phyloP scores from a whole-genome alignment of 1,140 invertebrate genomes.

The Sarcophaga bullata region DNA sequence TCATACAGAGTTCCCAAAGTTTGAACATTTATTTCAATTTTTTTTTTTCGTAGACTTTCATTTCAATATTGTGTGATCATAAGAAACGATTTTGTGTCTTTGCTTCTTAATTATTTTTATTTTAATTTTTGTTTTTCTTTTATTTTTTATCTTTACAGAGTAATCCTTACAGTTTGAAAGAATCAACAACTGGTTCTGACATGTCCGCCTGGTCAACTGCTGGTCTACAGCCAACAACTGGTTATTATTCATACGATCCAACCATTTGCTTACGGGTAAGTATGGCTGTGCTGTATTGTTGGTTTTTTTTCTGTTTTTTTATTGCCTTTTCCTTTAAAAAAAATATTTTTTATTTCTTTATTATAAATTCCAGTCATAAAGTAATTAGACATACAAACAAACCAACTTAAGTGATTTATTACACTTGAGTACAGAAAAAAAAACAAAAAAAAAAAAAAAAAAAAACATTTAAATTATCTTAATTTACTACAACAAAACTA shows the following conservation, averaged over 20 bases:
- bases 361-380: conserved; percentile 15
- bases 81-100: too few relatives aligned
- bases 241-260: conserved; percentile 93
- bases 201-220: conserved; percentile 90
- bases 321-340: not conserved
- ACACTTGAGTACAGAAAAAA: not conserved
- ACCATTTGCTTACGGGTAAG: conserved; percentile 93
- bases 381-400: conserved; percentile 4
- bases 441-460: not conserved
- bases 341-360: not conserved
- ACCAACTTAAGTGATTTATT: conserved; percentile 12
- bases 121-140: not conserved
- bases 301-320: not conserved
- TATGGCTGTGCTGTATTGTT: conserved; percentile 47
- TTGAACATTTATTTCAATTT: too few relatives aligned
- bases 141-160: conserved; percentile 74
- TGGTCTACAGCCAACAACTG: conserved; percentile 85
- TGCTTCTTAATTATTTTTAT: too few relatives aligned
- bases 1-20: too few relatives aligned
- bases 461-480: not conserved
- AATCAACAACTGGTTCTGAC: conserved; percentile 80
- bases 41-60: too few relatives aligned
- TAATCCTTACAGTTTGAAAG: conserved; percentile 90
- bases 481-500: not conserved
- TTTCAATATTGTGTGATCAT: too few relatives aligned